phyloP scores from a whole-genome alignment of 2,888 invertebrate species.

The Lingula anatina region DNA sequence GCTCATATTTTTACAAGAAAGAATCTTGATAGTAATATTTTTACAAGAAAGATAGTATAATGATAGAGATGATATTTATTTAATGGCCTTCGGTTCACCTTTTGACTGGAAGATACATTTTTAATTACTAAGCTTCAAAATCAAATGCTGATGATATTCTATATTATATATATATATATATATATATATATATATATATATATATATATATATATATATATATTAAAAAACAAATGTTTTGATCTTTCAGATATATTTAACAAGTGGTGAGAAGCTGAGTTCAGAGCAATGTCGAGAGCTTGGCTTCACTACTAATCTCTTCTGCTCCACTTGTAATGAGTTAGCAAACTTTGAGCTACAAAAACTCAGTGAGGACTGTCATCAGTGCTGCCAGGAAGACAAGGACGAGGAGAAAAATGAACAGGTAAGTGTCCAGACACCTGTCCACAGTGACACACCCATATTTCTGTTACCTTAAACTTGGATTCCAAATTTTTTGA shows the following conservation, averaged over 20 bases:
- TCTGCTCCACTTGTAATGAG: constrained; percentile 85
- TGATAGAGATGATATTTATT: too few species aligned
- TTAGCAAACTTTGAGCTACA: constrained; percentile 69
- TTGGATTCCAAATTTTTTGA: too few species aligned
- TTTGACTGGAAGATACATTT: neutral
- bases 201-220: constrained; percentile 2
- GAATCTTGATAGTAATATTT: too few species aligned
- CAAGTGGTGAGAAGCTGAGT: constrained; percentile 14
- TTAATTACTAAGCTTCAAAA: too few species aligned
- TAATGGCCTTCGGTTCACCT: too few species aligned
- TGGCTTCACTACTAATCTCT: constrained; percentile 78
- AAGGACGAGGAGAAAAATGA: constrained; percentile 59
- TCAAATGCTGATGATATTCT: neutral
- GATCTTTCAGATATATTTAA: constrained; percentile 3
- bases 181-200: constrained; percentile 2
- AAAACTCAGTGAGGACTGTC: constrained; percentile 56
- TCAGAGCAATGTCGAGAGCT: constrained; percentile 76
- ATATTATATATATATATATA: neutral
- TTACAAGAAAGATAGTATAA: too few species aligned
- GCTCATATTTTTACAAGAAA: too few species aligned
- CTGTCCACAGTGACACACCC: neutral
- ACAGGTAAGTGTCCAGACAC: constrained; percentile 49
- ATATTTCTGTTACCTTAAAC: too few species aligned
- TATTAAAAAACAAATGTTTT: too few species aligned
- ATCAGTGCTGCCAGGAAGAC: constrained; percentile 53